These are phyloP conservation scores for Kuschelorhynchus macadamiae DNA, from an alignment of 2,888 invertebrate genomes.

Conservation along the genomic window DNA sequence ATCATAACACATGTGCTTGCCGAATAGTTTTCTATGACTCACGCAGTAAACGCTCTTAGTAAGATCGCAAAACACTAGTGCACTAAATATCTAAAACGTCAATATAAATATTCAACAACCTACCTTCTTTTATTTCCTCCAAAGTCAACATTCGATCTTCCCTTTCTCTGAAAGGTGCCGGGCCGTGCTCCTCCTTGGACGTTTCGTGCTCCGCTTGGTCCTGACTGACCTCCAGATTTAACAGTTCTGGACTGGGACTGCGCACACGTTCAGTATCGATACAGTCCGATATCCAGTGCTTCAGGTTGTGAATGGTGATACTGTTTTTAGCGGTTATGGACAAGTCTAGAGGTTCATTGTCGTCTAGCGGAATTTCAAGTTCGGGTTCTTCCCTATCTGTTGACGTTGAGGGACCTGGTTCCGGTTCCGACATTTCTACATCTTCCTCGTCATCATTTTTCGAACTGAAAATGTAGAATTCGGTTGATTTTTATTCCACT, in stretches of 20 bases:
- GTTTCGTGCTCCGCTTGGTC: slow-evolving; percentile 2
- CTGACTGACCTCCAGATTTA: slow-evolving; percentile 30
- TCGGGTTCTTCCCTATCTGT: slow-evolving; percentile 27
- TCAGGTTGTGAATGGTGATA: slow-evolving; percentile 54
- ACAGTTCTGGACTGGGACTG: slow-evolving; percentile 57
- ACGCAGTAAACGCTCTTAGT: too few species aligned
- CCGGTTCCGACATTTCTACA: not conserved
- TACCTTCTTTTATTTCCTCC: slow-evolving; percentile 56
- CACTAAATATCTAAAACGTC: slow-evolving; percentile 1
- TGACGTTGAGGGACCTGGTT: slow-evolving; percentile 16
- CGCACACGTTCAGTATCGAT: slow-evolving; percentile 51
- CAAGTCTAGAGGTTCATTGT: slow-evolving; percentile 40
- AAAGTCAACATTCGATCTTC: slow-evolving; percentile 43
- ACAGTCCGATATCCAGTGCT: slow-evolving; percentile 56
- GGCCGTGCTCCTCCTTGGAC: not conserved
- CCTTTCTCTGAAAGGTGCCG: not conserved
- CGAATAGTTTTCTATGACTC: too few species aligned
- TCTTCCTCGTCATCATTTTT: slow-evolving; percentile 6
- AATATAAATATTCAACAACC: not conserved
- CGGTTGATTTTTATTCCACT: too few species aligned
- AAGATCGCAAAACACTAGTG: not conserved
- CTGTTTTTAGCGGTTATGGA: slow-evolving; percentile 18
- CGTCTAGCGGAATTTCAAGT: slow-evolving; percentile 33
- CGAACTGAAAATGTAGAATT: too few species aligned
- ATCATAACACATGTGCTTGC: too few species aligned